Evolutionary conservation across 2,888 invertebrate genomes (phyloP).

Genomic region (Yponomeuta plumbellus): DNA sequence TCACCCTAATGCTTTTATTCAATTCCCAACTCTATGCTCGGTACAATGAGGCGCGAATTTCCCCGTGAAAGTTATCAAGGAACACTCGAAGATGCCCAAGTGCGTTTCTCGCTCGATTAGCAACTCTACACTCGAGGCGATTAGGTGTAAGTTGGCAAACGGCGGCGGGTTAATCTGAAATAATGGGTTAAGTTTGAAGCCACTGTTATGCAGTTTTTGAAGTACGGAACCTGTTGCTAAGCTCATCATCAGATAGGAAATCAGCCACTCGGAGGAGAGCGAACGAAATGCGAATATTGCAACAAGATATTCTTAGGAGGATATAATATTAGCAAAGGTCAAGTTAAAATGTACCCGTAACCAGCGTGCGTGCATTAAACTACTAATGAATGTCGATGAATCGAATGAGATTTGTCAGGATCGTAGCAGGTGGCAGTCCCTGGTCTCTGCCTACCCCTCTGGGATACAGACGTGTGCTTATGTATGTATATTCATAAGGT

Average conservation of each 20-base stretch:
- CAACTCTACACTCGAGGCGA: conserved; percentile 30
- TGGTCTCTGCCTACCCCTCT: too few species aligned
- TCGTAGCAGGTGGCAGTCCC: too few species aligned
- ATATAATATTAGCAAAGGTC: too few species aligned
- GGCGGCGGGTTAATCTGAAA: conserved; percentile 44
- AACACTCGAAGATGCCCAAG: background rate
- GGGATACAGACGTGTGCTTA: too few species aligned
- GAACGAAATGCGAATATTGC: background rate
- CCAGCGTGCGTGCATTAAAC: too few species aligned
- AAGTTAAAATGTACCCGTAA: too few species aligned
- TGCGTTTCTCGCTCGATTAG: conserved; percentile 31
- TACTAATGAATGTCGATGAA: too few species aligned
- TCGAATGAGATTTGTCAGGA: too few species aligned
- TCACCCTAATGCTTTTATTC: background rate
- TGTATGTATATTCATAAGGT: too few species aligned
- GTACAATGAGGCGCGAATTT: background rate
- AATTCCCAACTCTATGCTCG: conserved; percentile 11
- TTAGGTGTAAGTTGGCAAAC: conserved; percentile 30
- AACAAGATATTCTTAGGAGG: background rate
- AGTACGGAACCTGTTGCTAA: conserved; percentile 50
- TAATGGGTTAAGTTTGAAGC: conserved; percentile 43
- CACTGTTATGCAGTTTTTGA: conserved; percentile 37
- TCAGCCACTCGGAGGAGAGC: background rate
- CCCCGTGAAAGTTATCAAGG: background rate
- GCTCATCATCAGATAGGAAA: background rate